These are phyloP conservation scores for Drosophila suboccidentalis DNA, from an alignment of 2,888 invertebrate species.

Conservation along the genomic window DNA sequence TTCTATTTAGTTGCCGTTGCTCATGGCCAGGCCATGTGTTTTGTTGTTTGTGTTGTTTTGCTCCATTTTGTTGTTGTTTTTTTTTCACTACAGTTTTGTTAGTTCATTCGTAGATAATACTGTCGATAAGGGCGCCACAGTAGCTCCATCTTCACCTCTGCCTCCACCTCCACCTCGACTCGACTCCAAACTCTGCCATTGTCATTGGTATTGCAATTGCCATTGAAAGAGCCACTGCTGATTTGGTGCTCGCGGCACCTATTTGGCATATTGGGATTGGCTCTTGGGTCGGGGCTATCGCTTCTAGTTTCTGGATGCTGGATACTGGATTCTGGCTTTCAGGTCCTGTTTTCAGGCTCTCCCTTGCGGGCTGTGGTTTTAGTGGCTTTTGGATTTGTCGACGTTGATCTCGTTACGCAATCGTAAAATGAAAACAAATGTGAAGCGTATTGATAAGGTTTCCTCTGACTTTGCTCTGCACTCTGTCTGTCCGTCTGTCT, in stretches of 20 bases:
- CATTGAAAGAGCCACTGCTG: constrained; percentile 42
- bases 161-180: constrained; percentile 19
- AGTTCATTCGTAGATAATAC: constrained; percentile 70
- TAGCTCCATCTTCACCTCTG: not conserved
- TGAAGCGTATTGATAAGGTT: constrained; percentile 77
- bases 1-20: constrained; percentile 57
- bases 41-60: constrained; percentile 31
- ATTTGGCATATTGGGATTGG: constrained; percentile 70
- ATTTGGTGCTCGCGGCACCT: constrained; percentile 57
- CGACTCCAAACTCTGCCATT: constrained; percentile 1
- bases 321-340: constrained; percentile 1
- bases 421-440: constrained; percentile 81
- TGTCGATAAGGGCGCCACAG: constrained; percentile 58
- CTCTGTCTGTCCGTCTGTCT: not conserved
- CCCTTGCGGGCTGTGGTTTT: constrained; percentile 64
- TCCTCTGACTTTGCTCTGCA: constrained; percentile 39
- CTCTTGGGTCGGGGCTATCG: constrained; percentile 25
- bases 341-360: not conserved
- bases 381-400: constrained; percentile 80
- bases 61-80: constrained; percentile 31
- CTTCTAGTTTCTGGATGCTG: constrained; percentile 1
- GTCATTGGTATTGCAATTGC: constrained; percentile 19
- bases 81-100: constrained; percentile 37
- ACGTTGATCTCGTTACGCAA: constrained; percentile 79
- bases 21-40: constrained; percentile 30